phyloP scores from a whole-genome alignment of 2,888 invertebrate species.

The Acleris holmiana region DNA sequence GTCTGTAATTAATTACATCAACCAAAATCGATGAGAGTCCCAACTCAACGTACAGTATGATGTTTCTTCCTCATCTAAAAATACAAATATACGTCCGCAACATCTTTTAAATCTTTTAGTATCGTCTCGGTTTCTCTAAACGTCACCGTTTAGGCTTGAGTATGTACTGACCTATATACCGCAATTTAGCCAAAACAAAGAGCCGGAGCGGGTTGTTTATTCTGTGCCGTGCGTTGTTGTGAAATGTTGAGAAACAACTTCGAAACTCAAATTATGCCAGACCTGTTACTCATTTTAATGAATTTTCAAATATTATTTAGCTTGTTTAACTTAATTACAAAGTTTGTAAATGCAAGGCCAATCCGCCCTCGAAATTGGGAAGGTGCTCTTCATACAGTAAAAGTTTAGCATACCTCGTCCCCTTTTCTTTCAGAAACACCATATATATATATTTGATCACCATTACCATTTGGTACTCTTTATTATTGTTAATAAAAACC shows the following conservation, averaged over 20 bases:
- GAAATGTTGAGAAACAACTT: slow-evolving; percentile 53
- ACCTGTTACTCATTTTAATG: slow-evolving; percentile 14
- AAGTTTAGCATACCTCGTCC: too few species aligned
- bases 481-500: too few species aligned
- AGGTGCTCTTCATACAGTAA: too few species aligned
- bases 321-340: slow-evolving; percentile 6
- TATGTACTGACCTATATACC: slow-evolving; percentile 8
- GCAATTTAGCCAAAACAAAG: slow-evolving; percentile 53
- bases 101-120: slow-evolving; percentile 17
- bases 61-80: slow-evolving; percentile 1
- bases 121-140: slow-evolving; percentile 10
- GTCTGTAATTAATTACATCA: too few species aligned
- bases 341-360: too few species aligned
- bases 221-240: slow-evolving; percentile 54
- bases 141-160: slow-evolving; percentile 14
- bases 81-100: not conserved
- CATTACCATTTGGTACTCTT: too few species aligned
- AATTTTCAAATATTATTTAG: slow-evolving; percentile 14
- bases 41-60: too few species aligned
- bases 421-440: too few species aligned
- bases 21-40: too few species aligned
- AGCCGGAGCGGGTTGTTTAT: slow-evolving; percentile 52
- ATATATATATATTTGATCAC: too few species aligned
- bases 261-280: slow-evolving; percentile 48
- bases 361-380: too few species aligned